A percentile compares a stretch with the other conserved stretches of the same genome.
These are phyloP conservation scores for Homarus gammarus DNA, from an alignment of 2,888 invertebrate species.

Conservation along the genomic window DNA sequence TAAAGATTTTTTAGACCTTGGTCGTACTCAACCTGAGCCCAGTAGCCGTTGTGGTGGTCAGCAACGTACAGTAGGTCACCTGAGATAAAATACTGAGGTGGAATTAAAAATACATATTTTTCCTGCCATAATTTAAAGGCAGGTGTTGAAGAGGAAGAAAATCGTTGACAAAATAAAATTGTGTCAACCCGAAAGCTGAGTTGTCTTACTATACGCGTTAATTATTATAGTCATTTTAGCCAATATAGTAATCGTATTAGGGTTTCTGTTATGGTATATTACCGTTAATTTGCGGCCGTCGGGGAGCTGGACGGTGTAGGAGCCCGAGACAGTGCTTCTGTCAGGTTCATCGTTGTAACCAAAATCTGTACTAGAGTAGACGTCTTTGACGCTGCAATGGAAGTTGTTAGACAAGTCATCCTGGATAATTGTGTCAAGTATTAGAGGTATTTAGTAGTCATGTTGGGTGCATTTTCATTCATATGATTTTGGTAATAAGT, in stretches of 20 bases:
- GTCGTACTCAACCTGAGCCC: slow-evolving; percentile 64
- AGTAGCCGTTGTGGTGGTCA: slow-evolving; percentile 62
- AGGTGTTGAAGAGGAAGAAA: no score
- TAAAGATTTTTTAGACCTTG: no score
- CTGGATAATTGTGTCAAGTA: background rate
- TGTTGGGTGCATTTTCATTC: background rate
- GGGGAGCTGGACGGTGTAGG: slow-evolving; percentile 65
- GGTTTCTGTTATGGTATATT: no score
- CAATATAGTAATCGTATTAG: no score
- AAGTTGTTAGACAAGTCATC: slow-evolving; percentile 53
- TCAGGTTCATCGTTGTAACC: slow-evolving; percentile 54
- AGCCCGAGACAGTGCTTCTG: slow-evolving; percentile 45
- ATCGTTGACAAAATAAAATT: no score
- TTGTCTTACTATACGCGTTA: no score
- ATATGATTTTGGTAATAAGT: no score
- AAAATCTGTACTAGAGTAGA: slow-evolving; percentile 62
- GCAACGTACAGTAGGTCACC: slow-evolving; percentile 33
- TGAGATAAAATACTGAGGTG: background rate
- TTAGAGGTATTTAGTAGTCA: background rate
- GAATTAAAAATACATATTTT: no score
- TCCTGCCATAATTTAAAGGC: no score
- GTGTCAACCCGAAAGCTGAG: no score
- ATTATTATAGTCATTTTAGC: no score
- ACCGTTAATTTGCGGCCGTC: slow-evolving; percentile 70
- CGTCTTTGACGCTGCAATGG: slow-evolving; percentile 56